Evolutionary conservation across 1,140 invertebrate species (phyloP), one percentile per base, ranked within the genome.

Genomic region (Sweltsa coloradensis): DNA sequence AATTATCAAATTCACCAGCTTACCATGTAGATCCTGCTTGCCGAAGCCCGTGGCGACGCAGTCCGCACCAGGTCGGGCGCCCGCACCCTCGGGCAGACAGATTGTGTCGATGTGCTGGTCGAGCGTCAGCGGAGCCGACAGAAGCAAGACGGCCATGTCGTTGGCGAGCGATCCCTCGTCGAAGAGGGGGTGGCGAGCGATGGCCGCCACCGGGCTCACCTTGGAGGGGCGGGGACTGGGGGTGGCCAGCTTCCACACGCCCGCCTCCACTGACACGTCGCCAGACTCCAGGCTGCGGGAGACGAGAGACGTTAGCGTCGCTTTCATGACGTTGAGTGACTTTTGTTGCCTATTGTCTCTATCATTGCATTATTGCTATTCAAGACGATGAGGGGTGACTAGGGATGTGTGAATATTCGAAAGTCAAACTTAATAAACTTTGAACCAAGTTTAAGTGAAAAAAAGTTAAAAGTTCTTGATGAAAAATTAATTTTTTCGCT

Each of bases 11-110:
- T n/a, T n/a, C n/a, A n/a, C n/a, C n/a, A n/a, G 63, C 72, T 72
- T 70, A 85, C 85, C 74, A 74, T 81, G 75, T 14, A 89, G 60
- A 19, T 84, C 76, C 50, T 75, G 70, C 60, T 88, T 86, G 45
- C 85, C 85, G 84, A 84, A 89, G 41, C 85, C 85, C 39, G 84
- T 85, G 3, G 80, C 75, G 3, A 85, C 76, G 54, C 85, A 89
- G 21, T 49, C 51, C 62, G 49, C 60, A 61, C 57, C 65, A 68
- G 54, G 60, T 66, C 3, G 58, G 64, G 49, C 63, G 59, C 47
- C 60, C 49, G 14, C 27, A 52, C 5, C 60, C 55, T 13, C 74
- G 71, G 51, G 67, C 14, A 89, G 61, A 58, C 87, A 90, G 13
- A 89, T 76, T 0, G 78, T 75, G 47, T 79, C 78, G 37, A 89